phyloP scores from a whole-genome alignment of 2,113 vertebrate species.

The Trinectes maculatus region DNA sequence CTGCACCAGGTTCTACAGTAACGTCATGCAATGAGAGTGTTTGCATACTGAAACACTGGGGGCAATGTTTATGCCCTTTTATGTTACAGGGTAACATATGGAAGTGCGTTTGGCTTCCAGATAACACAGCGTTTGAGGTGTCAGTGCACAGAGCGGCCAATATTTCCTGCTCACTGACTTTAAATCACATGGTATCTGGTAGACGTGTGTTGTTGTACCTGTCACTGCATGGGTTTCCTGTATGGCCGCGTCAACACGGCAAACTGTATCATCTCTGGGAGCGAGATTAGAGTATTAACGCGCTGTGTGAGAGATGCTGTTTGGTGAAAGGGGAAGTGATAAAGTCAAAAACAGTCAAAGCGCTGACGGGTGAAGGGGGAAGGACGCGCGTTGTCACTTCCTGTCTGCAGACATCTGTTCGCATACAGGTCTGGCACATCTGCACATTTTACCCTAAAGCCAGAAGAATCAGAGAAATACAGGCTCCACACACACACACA shows the following conservation, averaged over 20 bases:
- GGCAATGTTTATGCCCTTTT: neutral
- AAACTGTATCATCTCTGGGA: constrained; percentile 11
- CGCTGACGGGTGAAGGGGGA: constrained; percentile 59
- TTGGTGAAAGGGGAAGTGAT: constrained; percentile 70
- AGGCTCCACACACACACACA: neutral
- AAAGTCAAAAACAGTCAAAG: constrained; percentile 70
- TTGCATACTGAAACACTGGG: too few species aligned
- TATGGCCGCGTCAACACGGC: constrained; percentile 1
- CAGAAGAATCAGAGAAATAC: neutral
- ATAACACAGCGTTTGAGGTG: constrained; percentile 23
- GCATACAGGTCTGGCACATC: neutral
- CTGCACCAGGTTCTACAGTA: neutral
- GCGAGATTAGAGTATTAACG: constrained; percentile 23
- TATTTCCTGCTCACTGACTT: neutral
- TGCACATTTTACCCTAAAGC: neutral
- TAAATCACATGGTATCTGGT: constrained; percentile 28
- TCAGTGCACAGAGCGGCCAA: constrained; percentile 10
- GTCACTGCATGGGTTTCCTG: neutral
- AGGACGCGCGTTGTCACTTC: constrained; percentile 60
- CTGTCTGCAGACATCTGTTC: constrained; percentile 67
- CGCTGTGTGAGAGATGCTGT: constrained; percentile 22
- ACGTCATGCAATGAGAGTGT: neutral
- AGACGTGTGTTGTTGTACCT: neutral
- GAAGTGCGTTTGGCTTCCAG: constrained; percentile 28
- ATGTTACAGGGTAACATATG: too few species aligned